These are phyloP conservation scores for Euzetes globulus DNA, from an alignment of 2,888 invertebrate species.

Conservation along the genomic window DNA sequence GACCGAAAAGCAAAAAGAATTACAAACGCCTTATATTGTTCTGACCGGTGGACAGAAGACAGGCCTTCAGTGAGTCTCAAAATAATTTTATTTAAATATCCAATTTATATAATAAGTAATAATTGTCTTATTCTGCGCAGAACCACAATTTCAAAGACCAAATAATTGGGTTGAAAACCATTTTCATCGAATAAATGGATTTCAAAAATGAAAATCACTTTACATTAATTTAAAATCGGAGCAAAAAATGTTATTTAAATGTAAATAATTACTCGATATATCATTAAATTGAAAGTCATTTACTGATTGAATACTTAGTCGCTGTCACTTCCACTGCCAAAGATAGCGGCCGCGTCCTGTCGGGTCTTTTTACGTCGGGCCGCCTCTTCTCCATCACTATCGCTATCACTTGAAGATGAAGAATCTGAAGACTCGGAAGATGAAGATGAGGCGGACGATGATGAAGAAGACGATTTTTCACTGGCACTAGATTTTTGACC, in stretches of 20 bases:
- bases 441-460: slow-evolving; percentile 29
- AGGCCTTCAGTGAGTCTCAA: slow-evolving; percentile 11
- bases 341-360: slow-evolving; percentile 42
- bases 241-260: neutral
- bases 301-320: neutral
- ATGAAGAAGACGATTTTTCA: slow-evolving; percentile 30
- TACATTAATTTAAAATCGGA: neutral
- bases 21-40: slow-evolving; percentile 83
- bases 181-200: neutral
- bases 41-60: slow-evolving; percentile 60
- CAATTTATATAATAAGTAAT: neutral
- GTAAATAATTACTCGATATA: neutral
- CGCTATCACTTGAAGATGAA: slow-evolving; percentile 35
- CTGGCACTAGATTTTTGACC: slow-evolving; percentile 29
- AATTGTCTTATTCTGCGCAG: neutral
- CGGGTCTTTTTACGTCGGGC: slow-evolving; percentile 13
- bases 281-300: too few species aligned
- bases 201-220: neutral
- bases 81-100: neutral
- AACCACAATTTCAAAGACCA: neutral
- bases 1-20: slow-evolving; percentile 90
- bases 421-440: slow-evolving; percentile 35
- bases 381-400: slow-evolving; percentile 23
- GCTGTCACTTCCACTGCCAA: slow-evolving; percentile 43
- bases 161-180: neutral